Conservation (phyloP, 2,113 vertebrate species). For the Gnathonemus longibarbis region DNA sequence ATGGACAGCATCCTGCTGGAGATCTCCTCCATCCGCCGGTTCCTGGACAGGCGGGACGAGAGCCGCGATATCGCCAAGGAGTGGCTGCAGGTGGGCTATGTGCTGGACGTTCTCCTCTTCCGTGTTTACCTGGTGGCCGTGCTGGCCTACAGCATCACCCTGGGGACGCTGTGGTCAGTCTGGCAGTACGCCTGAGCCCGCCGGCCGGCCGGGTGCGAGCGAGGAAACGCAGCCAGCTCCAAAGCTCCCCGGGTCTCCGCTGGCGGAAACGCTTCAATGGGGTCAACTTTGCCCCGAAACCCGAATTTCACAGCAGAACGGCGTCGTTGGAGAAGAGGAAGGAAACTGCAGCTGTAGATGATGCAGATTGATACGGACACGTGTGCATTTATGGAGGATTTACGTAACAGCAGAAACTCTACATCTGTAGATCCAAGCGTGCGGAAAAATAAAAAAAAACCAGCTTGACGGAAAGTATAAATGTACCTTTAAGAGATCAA, state of each 20-base stretch:
- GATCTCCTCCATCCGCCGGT: slow-evolving; percentile 70
- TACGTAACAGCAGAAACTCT: background rate
- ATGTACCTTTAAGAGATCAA: background rate
- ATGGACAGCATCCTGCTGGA: slow-evolving; percentile 71
- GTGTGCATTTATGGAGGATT: background rate
- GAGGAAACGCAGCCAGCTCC: background rate
- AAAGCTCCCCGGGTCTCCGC: background rate
- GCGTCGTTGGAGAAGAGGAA: background rate
- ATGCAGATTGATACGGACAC: background rate
- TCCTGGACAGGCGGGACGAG: slow-evolving; percentile 78
- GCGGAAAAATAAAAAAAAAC: background rate
- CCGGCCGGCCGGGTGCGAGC: background rate
- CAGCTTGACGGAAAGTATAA: background rate
- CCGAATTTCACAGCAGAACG: background rate
- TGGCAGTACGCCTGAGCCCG: slow-evolving; percentile 76
- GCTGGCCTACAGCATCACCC: slow-evolving; percentile 77
- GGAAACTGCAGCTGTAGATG: background rate
- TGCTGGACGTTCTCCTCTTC: slow-evolving; percentile 85
- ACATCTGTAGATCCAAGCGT: background rate
- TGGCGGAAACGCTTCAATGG: background rate
- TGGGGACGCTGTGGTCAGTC: slow-evolving; percentile 84
- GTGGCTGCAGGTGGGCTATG: slow-evolving; percentile 88
- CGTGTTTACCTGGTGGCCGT: slow-evolving; percentile 76
- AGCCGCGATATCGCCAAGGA: slow-evolving; percentile 75
- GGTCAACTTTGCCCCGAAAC: background rate